Evolutionary conservation across 2,888 invertebrate genomes (phyloP), one percentile per base, ranked within the genome.

Genomic region (Caradrina kadenii): DNA sequence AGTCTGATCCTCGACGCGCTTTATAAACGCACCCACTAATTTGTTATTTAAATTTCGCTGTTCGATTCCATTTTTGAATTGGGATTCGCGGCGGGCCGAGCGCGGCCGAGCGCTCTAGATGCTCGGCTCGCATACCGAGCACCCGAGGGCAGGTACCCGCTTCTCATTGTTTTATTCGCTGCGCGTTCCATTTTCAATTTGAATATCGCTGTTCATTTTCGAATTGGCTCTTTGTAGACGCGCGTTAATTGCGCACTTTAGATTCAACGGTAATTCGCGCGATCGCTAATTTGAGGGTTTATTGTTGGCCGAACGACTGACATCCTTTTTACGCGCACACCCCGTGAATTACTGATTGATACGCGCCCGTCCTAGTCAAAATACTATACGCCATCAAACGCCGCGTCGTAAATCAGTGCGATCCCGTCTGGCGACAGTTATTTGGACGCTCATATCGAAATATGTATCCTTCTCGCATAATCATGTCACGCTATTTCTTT

Each of bases 101-200:
- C 79, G 67, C 73, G 72, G 73, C 80, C 79, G 83, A 84, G 75
- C 85, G 88, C 89, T 90, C 89, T 89, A 89, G 90, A 89, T 89
- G 87, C 87, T 86, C 87, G 83, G 80, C 66, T 82, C 85, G 84
- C 87, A 88, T 86, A 87, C 88, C 88, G 88, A 87, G 81, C 83
- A 81, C 82, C 80, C 81, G 81, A 84, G 84, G 88, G 87, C 89
- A 87, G 88, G 86, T 87, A 87, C 87, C 86, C 83, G 82, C 84
- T 83, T 76, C 91, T 89, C 92, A 93, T 94, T 93, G 93, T 93
- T 92, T 93, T 91, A 95, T 95, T 94, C 95, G 89, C 82, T 74
- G 79, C 93, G 94, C 95, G 95, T 95, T 89, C 91, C 92, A 92
- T 92, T 94, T 94, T 93, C 94, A 95, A 95, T 95, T 95, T 94